Base-by-base conservation (phyloP, 30 jellyfish, hydroid and myxozoan genomes). In the Calvadosia cruxmelitensis region DNA sequence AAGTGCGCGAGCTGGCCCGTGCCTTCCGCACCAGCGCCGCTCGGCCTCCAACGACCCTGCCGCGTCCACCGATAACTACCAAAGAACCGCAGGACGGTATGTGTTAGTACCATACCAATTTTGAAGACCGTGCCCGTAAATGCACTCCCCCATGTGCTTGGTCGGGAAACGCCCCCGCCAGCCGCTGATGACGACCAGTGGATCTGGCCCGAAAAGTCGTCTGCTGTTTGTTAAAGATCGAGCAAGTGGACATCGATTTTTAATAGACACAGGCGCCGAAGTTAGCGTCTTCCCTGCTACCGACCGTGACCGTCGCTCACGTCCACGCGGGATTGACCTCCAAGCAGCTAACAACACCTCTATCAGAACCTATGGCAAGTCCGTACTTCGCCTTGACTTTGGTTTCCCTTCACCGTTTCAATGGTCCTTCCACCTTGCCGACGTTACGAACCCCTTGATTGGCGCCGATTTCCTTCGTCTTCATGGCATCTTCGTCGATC, bases 181-280 rank as follows among this genome's bases (percentile, higher is more conserved):
- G n/a, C n/a, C n/a, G n/a, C n/a, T n/a, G n/a, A n/a, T n/a, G n/a
- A n/a, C n/a, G n/a, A n/a, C n/a, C n/a, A n/a, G n/a, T n/a, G n/a
- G n/a, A n/a, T n/a, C n/a, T n/a, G n/a, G n/a, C n/a, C n/a, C n/a
- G n/a, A n/a, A n/a, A n/a, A 71, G 81, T 71, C 76, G 81, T 63
- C 81, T 71, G 34, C 53, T 50, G 63, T 53, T 50, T 36, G 76
- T 71, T 65, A 33, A 72, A 33, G 76, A 49, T 27, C 73, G 76
- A 16, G 20, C 61, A 13, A 27, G 49, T 29, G 79, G 79, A 24
- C 61, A 49, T 27, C 68, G 68, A 12, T 75, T 74, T 50, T 65
- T 64, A 42, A 71, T 74, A 33, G 85, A 74, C 42, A 74, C 85
- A 24, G 85, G 85, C 61, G 83, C 83, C 5, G 84, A 66, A 3